Conservation (phyloP, 2,888 invertebrate species). For the Epinotia demarniana region DNA sequence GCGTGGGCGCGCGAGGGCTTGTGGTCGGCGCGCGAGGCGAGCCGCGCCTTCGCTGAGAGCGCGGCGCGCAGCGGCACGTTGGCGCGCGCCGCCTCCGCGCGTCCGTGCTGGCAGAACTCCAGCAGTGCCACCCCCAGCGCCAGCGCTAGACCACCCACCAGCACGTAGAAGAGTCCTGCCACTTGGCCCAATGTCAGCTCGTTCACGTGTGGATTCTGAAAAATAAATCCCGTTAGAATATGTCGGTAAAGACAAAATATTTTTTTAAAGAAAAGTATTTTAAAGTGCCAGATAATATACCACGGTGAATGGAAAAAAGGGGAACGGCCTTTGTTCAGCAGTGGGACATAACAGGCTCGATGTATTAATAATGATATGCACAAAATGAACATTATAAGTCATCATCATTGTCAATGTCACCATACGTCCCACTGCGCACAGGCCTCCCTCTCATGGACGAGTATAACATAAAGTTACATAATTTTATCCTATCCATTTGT, state of each 20-base stretch:
- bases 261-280: too few species aligned
- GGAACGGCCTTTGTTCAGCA: too few species aligned
- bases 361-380: too few species aligned
- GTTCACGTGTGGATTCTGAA: slow-evolving; percentile 89
- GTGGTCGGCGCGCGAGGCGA: slow-evolving; percentile 83
- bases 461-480: background rate
- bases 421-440: too few species aligned
- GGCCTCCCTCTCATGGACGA: too few species aligned
- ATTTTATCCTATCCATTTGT: background rate
- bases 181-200: slow-evolving; percentile 97
- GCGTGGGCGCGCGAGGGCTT: slow-evolving; percentile 53
- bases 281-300: too few species aligned
- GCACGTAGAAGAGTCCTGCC: slow-evolving; percentile 98
- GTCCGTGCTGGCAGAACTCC: slow-evolving; percentile 97
- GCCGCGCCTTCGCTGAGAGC: slow-evolving; percentile 92
- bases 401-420: too few species aligned
- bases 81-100: slow-evolving; percentile 89
- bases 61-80: slow-evolving; percentile 93
- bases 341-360: too few species aligned
- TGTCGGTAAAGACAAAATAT: background rate
- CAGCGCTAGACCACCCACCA: slow-evolving; percentile 95
- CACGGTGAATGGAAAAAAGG: too few species aligned
- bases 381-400: too few species aligned
- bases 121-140: slow-evolving; percentile 95
- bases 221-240: slow-evolving; percentile 33